Evolutionary conservation across 2,797 vertebrate species (phyloP).

Genomic region (Crenuchus spilurus): DNA sequence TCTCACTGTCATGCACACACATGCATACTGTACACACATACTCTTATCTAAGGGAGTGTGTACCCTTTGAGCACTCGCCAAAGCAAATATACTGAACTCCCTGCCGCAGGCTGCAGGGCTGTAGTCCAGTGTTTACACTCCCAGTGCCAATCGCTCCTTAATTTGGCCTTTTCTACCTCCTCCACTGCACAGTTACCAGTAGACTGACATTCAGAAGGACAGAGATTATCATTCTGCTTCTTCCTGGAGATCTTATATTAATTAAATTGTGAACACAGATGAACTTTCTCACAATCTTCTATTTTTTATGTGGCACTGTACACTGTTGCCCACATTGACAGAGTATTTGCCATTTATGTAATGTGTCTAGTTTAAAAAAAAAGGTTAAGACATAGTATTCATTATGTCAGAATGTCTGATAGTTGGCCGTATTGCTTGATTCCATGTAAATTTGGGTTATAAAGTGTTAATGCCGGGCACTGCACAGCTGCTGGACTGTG

Average conservation of each 20-base stretch:
- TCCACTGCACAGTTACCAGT: conserved; percentile 9
- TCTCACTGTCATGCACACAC: background rate
- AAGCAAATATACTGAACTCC: conserved; percentile 38
- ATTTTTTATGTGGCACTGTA: too few relatives aligned
- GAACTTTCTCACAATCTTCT: too few relatives aligned
- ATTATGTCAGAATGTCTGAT: too few relatives aligned
- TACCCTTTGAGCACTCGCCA: conserved; percentile 42
- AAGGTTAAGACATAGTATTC: too few relatives aligned
- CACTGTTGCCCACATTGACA: too few relatives aligned
- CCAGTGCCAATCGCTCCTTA: conserved; percentile 23
- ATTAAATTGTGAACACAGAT: too few relatives aligned
- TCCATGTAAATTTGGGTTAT: background rate
- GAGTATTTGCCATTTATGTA: too few relatives aligned
- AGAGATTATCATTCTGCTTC: background rate
- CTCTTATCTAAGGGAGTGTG: conserved; percentile 44
- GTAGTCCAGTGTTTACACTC: conserved; percentile 45
- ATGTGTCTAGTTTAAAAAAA: too few relatives aligned
- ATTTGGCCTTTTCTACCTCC: conserved; percentile 19
- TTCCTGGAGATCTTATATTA: background rate
- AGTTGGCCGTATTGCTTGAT: background rate
- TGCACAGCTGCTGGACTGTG: background rate
- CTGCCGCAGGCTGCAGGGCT: conserved; percentile 24
- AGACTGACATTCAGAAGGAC: background rate
- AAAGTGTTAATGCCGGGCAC: background rate
- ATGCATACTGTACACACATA: background rate